A percentile compares a stretch with the other conserved stretches of the same genome.
These are phyloP conservation scores for Yoshiicerus persimilis DNA, from an alignment of 1,140 invertebrate species.

Conservation along the genomic window DNA sequence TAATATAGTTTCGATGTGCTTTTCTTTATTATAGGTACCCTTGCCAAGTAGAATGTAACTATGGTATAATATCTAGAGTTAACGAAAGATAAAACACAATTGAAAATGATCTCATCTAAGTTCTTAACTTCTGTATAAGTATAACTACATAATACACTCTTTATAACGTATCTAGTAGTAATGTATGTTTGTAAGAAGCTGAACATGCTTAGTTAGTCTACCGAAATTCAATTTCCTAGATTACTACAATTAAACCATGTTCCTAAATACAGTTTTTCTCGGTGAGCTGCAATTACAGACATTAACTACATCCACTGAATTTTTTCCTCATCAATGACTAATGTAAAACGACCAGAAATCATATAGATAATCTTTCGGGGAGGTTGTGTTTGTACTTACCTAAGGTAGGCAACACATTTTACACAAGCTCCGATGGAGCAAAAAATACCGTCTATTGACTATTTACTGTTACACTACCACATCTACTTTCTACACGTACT, in stretches of 20 bases:
- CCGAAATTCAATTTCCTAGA: conserved; percentile 11
- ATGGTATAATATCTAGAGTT: neutral
- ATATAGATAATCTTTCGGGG: neutral
- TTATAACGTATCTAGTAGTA: too few species aligned
- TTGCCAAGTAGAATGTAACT: neutral
- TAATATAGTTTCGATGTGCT: neutral
- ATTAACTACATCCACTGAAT: conserved; percentile 1
- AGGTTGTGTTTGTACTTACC: neutral
- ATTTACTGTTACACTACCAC: neutral
- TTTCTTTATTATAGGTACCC: neutral
- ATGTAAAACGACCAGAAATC: neutral
- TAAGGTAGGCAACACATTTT: neutral
- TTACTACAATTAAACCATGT: conserved; percentile 20
- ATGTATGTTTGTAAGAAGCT: too few species aligned
- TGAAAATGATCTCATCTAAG: neutral
- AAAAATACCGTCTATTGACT: neutral
- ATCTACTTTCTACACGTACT: neutral
- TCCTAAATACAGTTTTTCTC: conserved; percentile 20
- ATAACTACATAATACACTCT: neutral
- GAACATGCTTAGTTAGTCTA: neutral
- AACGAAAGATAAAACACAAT: neutral
- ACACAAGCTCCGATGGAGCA: neutral
- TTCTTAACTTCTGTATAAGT: neutral
- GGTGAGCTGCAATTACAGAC: neutral
- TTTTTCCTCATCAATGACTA: conserved; percentile 6